Evolutionary conservation across 64 coral and sea anemone species (phyloP), one percentile per base, ranked within the genome.

Genomic region (Montipora foliosa): DNA sequence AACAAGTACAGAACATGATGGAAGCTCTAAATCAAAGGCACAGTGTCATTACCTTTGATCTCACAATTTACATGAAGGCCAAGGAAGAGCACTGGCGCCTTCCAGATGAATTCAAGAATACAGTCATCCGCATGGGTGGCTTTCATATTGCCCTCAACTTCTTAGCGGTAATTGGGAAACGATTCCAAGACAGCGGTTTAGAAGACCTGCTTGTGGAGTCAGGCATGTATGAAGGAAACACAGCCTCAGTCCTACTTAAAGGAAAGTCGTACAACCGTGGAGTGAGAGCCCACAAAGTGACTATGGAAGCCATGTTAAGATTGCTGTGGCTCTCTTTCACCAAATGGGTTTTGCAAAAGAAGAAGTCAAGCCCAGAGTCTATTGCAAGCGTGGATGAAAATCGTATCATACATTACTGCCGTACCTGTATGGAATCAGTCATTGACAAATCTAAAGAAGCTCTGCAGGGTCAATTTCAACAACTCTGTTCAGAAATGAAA

Each of bases 181-280:
- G 25, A 25, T 25, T 25, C 25, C 25, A 25, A 25, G 25, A 25
- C 1, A 25, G 25, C 25, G 25, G 25, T 25, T 25, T 25, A 25
- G 25, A 25, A 25, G 25, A 25, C 25, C 25, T 25, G 25, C 25
- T 25, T 1, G 25, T 25, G 1, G 25, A 25, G 25, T 25, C 25
- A 25, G 25, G 25, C 25, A 25, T 25, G 25, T 25, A 25, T 25
- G 25, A 25, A 25, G 25, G 25, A 25, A 25, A 25, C 25, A 25
- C 25, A 25, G 25, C 25, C 25, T 25, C 25, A 25, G 25, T 25
- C 25, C 25, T 25, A 25, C 67, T 88, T 21, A 74, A 88, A 55
- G 85, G 85, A 44, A 88, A 88, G 46, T 88, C 66, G 4, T 89
- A 89, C 74, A 89, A 89, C 72, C 45, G 87, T 55, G 87, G 87